Evolutionary conservation across 1,140 invertebrate genomes (phyloP), one percentile per base, ranked within the genome.

Genomic region (Drosophila repletoides): DNA sequence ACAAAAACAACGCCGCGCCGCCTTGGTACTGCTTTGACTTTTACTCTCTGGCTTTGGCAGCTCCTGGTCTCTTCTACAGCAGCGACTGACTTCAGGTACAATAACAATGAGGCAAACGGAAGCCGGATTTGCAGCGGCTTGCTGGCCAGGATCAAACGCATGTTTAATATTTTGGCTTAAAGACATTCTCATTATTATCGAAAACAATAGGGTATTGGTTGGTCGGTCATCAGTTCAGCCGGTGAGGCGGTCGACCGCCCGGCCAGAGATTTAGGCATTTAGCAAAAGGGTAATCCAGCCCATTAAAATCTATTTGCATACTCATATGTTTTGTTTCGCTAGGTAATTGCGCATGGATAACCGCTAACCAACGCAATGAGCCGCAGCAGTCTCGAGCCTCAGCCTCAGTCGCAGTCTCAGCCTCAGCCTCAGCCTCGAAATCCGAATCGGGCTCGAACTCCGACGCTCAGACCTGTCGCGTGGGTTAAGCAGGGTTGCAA

Each of bases 271-370:
- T 87, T 88, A 45, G 46, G 76, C 73, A 71, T 87, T 87, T 88
- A 87, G 83, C 77, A 72, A 83, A 88, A 87, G 81, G 81, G 81
- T 87, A 87, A 87, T 87, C 81, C 77, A 69, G 83, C 51, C 81
- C 73, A 87, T 87, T 87, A 87, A 84, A 88, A 81, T 88, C 73
- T 88, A 87, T 87, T 87, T 87, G 81, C 80, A 87, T 87, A 87
- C 81, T 76, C 80, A 76, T 72, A 74, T 40, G 83, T 87, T 83
- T 87, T 81, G 77, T 87, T 84, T 74, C 65, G 45, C 77, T 88
- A 87, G 73, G 81, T 87, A 87, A 87, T 87, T 87, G 81, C 76
- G 70, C 76, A 64, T 53, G 76, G 80, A 87, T 84, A 74, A 81
- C 38, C 46, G 60, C 60, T 38, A 46, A 22, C 40, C 38, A 51